Evolutionary conservation across 2,113 vertebrate species (phyloP), one percentile per base, ranked within the genome.

Genomic region (Solea senegalensis): DNA sequence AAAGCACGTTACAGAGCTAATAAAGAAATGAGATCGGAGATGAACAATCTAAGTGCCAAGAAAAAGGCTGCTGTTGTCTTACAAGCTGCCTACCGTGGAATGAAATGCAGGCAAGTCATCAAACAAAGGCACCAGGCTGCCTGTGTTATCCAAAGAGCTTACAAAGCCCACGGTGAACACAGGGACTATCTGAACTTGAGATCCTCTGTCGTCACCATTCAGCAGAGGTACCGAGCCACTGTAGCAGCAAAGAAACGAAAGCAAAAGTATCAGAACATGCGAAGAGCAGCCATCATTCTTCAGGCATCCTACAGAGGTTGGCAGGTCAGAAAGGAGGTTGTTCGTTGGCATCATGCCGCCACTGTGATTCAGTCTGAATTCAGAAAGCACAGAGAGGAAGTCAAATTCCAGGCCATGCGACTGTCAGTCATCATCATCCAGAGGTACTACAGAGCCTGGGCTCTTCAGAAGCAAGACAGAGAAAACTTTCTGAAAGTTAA

Each of bases 81-180:
- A 45, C 96, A 98, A 65, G 87, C 95, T 15, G 92, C 92, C 9
- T 95, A 90, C 78, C 92, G 93, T 66, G 92, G 94, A 10, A 87
- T 92, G 93, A 92, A 67, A 74, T 88, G 76, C 39, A 94, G 95
- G 53, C 90, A 51, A 43, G 34, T 55, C 45, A 0, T 94, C 16
- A 48, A 48, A 48, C 45, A 13, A 48, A 13, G 14, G 45, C 91
- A 93, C 14, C 65, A 14, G 14, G 95, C 96, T 71, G 94, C 95
- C 53, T 76, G 45, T 0, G 0, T 95, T 95, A 52, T 52, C 16
- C 76, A 95, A 89, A 80, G 95, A 91, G 90, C 16, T 9, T 52
- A 26, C n/a, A 52, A n/a, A 52, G 16, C n/a, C 7, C 45, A 48
- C 9, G 14, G 45, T 48, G 12, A 5, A 48, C 45, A 14, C 12